Conservation (phyloP, 2,797 vertebrate genomes). For the Malacoraja senta region DNA sequence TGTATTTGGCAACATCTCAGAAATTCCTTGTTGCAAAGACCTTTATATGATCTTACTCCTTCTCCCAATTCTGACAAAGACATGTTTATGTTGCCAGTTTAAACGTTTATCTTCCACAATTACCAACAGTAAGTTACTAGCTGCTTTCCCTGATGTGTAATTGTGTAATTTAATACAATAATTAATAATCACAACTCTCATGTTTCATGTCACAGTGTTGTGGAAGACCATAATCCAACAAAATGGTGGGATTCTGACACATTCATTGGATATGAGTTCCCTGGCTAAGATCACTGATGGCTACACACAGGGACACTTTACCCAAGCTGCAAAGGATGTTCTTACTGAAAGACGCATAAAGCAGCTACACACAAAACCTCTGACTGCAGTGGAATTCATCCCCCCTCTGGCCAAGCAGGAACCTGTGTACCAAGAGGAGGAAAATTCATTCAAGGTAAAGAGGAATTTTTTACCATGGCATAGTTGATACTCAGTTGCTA, state of each 20-base stretch:
- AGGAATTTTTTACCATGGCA: neutral
- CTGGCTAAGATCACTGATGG: constrained; percentile 71
- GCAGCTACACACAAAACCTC: constrained; percentile 55
- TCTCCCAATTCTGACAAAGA: neutral
- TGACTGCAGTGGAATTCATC: constrained; percentile 61
- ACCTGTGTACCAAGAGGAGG: constrained; percentile 70
- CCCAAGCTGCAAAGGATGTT: constrained; percentile 51
- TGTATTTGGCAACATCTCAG: neutral
- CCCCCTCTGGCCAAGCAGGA: constrained; percentile 54
- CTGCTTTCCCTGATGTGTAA: neutral
- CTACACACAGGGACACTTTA: constrained; percentile 65
- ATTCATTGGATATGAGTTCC: constrained; percentile 58
- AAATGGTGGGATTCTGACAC: constrained; percentile 49
- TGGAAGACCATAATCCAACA: constrained; percentile 63
- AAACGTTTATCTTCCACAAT: neutral
- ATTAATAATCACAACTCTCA: neutral
- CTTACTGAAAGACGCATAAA: constrained; percentile 57
- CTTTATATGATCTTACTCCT: neutral
- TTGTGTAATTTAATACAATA: neutral
- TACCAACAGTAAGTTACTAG: neutral
- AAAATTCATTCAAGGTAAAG: constrained; percentile 68
- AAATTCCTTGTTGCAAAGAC: neutral
- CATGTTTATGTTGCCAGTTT: neutral
- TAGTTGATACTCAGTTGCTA: neutral
- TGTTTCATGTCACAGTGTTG: constrained; percentile 52